phyloP scores from a whole-genome alignment of 1,140 invertebrate species.

The Drosophila takahashii region DNA sequence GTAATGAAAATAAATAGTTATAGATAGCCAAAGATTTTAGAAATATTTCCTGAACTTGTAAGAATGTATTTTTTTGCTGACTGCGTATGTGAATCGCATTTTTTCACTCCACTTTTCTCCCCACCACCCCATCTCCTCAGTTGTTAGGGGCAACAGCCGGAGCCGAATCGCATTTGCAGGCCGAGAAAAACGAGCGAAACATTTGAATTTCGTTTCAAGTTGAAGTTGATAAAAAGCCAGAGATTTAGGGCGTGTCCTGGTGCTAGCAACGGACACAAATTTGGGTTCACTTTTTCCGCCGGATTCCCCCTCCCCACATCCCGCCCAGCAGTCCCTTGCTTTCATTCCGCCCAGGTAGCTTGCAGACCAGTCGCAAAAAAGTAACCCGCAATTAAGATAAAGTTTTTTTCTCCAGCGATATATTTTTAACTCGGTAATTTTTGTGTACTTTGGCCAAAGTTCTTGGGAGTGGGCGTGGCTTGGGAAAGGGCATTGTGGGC shows the following conservation, averaged over 20 bases:
- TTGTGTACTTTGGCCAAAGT: slow-evolving; percentile 45
- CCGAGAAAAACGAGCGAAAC: slow-evolving; percentile 56
- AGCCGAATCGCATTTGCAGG: slow-evolving; percentile 27
- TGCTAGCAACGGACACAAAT: slow-evolving; percentile 51
- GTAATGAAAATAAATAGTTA: too few species aligned
- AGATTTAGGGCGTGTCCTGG: slow-evolving; percentile 68
- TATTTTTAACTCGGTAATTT: slow-evolving; percentile 54
- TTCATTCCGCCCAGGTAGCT: slow-evolving; percentile 13
- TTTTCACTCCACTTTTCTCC: slow-evolving; percentile 5
- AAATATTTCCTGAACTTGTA: not conserved
- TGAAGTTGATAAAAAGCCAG: slow-evolving; percentile 79
- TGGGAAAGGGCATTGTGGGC: not conserved
- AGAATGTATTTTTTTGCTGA: not conserved
- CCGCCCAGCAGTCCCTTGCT: not conserved
- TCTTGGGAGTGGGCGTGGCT: slow-evolving; percentile 21
- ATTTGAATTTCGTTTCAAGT: slow-evolving; percentile 80
- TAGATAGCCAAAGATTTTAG: too few species aligned
- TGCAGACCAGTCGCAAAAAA: slow-evolving; percentile 32
- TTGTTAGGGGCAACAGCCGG: slow-evolving; percentile 66
- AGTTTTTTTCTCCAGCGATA: slow-evolving; percentile 33
- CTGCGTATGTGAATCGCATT: slow-evolving; percentile 20
- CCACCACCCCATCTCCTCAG: not conserved
- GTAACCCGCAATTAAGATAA: slow-evolving; percentile 59
- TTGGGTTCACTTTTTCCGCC: slow-evolving; percentile 49
- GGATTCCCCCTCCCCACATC: not conserved